phyloP scores from a whole-genome alignment of 1,140 invertebrate species.

The Bombus haemorrhoidalis region DNA sequence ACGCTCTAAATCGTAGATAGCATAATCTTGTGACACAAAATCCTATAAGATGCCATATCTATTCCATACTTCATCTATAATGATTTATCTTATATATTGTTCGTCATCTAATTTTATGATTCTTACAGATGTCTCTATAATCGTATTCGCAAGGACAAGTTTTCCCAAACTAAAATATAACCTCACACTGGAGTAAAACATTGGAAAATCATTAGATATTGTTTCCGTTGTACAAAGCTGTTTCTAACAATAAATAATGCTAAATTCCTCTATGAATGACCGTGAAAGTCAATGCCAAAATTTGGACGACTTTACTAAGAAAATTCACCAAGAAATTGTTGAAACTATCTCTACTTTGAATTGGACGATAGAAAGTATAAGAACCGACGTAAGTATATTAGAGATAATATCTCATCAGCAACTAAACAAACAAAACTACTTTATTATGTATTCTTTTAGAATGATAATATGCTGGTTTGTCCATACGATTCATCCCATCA shows the following conservation, averaged over 20 bases:
- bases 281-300: constrained; percentile 55
- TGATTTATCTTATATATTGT: no score
- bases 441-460: constrained; percentile 51
- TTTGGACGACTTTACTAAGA: constrained; percentile 56
- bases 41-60: not conserved
- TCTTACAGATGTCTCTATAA: not conserved
- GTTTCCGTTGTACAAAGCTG: not conserved
- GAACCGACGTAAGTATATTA: constrained; percentile 56
- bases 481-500: constrained; percentile 80
- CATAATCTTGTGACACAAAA: not conserved
- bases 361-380: constrained; percentile 64
- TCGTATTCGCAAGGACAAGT: not conserved
- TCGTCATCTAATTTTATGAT: not conserved
- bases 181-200: not conserved
- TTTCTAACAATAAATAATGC: constrained; percentile 25
- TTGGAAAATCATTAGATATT: not conserved
- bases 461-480: constrained; percentile 73
- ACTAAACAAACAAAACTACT: not conserved
- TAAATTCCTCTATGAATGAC: constrained; percentile 16
- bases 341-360: constrained; percentile 47
- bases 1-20: no score
- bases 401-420: no score
- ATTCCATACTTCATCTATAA: not conserved
- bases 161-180: not conserved
- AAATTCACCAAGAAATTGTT: constrained; percentile 55